A percentile compares a stretch with the other conserved stretches of the same genome.
These are phyloP conservation scores for Aleiodes testaceus DNA, from an alignment of 2,888 invertebrate genomes.

Conservation along the genomic window DNA sequence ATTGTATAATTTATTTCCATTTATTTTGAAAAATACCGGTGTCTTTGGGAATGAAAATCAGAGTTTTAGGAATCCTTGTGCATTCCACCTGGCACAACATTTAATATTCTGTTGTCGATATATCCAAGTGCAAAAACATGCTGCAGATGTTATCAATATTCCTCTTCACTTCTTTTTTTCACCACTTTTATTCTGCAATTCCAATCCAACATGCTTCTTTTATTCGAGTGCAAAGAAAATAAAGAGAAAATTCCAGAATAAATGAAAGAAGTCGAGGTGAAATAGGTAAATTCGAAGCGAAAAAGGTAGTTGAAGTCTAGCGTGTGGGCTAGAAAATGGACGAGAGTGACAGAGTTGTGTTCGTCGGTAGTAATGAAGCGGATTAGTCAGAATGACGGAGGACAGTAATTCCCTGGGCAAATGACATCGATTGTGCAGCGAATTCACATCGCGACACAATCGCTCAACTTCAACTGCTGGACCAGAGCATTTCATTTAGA, in stretches of 20 bases:
- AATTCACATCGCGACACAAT: constrained; percentile 55
- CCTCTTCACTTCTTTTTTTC: background rate
- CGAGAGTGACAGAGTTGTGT: constrained; percentile 66
- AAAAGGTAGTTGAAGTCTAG: constrained; percentile 32
- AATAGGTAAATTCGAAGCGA: constrained; percentile 35
- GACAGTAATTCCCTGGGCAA: constrained; percentile 68
- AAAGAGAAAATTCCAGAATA: constrained; percentile 8
- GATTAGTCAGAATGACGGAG: constrained; percentile 70
- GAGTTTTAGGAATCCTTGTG: background rate
- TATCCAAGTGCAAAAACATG: constrained; percentile 19
- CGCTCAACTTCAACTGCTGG: constrained; percentile 40
- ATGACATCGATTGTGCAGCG: constrained; percentile 68
- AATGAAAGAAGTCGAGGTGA: constrained; percentile 24
- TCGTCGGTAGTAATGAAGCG: constrained; percentile 68
- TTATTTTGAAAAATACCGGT: background rate
- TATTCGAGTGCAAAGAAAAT: background rate
- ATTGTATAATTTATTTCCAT: too few species aligned
- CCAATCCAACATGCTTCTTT: background rate
- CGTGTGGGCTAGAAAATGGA: constrained; percentile 43
- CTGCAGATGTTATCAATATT: constrained; percentile 7
- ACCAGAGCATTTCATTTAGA: constrained; percentile 37
- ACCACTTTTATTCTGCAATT: background rate
- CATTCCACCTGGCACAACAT: constrained; percentile 2
- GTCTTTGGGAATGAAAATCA: background rate
- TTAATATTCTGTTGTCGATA: constrained; percentile 8